Evolutionary conservation across 1,140 invertebrate species (phyloP).

Genomic region (Sogatella furcifera): DNA sequence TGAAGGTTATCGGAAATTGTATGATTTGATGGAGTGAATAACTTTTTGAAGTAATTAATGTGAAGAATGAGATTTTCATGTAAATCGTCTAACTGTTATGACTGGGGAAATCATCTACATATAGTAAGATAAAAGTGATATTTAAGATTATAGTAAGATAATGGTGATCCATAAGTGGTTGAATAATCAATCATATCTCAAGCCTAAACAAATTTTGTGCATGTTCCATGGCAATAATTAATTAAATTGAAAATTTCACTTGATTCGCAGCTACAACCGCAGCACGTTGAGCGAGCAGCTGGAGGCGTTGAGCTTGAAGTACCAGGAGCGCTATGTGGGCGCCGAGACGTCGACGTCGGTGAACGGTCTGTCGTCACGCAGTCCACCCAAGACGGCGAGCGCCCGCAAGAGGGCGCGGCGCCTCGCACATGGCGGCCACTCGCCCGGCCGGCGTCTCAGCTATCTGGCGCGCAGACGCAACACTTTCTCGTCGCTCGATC

Average conservation of each 20-base stretch:
- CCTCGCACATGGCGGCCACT: constrained; percentile 40
- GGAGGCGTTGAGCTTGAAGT: constrained; percentile 43
- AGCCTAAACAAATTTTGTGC: too few species aligned
- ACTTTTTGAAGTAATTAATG: too few species aligned
- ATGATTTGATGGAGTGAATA: too few species aligned
- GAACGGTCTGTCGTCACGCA: constrained; percentile 42
- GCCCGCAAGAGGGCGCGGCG: constrained; percentile 41
- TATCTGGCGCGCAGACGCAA: constrained; percentile 50
- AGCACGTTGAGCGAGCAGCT: constrained; percentile 46
- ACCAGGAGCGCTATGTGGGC: constrained; percentile 48
- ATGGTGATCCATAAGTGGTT: too few species aligned
- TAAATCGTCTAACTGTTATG: too few species aligned
- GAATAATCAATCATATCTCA: too few species aligned
- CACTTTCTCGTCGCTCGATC: constrained; percentile 48
- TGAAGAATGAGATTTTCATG: too few species aligned
- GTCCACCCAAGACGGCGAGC: constrained; percentile 35
- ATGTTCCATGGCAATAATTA: too few species aligned
- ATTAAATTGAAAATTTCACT: background rate
- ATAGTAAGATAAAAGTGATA: too few species aligned
- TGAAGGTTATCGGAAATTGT: too few species aligned
- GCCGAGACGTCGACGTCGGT: constrained; percentile 53
- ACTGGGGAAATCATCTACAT: too few species aligned
- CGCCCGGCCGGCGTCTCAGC: constrained; percentile 51
- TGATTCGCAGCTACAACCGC: constrained; percentile 48
- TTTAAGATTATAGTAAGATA: too few species aligned